Conservation (phyloP, 1,140 invertebrate species). For the Papilio glaucus region DNA sequence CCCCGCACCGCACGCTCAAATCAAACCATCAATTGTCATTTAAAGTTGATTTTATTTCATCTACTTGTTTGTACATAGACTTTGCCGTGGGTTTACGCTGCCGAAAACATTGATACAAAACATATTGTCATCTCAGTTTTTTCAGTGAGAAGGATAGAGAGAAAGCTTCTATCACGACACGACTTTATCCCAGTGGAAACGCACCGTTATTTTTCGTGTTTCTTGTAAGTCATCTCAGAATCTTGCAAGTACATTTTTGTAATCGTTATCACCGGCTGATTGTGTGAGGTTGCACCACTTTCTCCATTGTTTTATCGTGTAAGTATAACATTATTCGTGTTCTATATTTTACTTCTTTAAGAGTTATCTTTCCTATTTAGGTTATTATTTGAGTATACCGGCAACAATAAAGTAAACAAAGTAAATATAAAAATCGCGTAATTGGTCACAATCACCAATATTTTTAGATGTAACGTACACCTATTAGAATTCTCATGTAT, state of each 20-base stretch:
- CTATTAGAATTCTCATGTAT: neutral
- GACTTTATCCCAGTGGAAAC: too few species aligned
- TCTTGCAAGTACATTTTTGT: slow-evolving; percentile 14
- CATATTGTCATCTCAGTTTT: too few species aligned
- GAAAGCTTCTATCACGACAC: too few species aligned
- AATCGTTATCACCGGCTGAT: slow-evolving; percentile 13
- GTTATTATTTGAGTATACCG: neutral
- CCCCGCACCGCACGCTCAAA: too few species aligned
- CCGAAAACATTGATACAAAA: too few species aligned
- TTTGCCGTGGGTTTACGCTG: too few species aligned
- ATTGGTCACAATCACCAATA: slow-evolving; percentile 32
- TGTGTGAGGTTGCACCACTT: neutral
- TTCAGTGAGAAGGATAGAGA: too few species aligned
- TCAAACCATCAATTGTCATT: neutral
- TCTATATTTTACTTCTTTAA: neutral
- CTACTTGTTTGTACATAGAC: neutral
- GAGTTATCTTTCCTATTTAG: neutral
- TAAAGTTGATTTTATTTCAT: neutral
- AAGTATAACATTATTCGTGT: slow-evolving; percentile 30
- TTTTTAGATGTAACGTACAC: neutral
- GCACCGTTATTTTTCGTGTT: too few species aligned
- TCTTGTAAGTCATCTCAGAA: too few species aligned
- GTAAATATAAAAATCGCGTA: slow-evolving; percentile 41
- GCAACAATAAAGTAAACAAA: slow-evolving; percentile 35
- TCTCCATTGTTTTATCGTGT: slow-evolving; percentile 28